A percentile compares a stretch with the other conserved stretches of the same genome.
phyloP scores from a whole-genome alignment of 2,888 invertebrate species.

The Nomada ruficornis region DNA sequence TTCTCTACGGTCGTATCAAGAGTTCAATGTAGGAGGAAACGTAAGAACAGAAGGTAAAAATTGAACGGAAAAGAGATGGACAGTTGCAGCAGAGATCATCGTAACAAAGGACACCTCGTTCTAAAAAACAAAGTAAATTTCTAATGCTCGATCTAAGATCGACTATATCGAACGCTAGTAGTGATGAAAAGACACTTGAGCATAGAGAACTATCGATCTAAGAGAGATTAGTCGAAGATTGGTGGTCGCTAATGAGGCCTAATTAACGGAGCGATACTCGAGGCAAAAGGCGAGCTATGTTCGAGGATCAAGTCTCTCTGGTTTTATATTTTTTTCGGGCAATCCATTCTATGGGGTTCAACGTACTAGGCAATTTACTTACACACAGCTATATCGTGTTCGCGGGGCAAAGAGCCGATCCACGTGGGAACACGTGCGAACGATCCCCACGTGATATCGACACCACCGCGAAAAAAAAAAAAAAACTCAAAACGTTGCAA shows the following conservation, averaged over 20 bases:
- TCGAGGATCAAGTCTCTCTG: conserved; percentile 54
- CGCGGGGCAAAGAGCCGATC: conserved; percentile 73
- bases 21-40: conserved; percentile 4
- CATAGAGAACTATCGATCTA: conserved; percentile 32
- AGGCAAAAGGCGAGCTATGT: conserved; percentile 71
- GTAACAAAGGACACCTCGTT: not conserved
- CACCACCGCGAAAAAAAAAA: conserved; percentile 68
- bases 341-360: conserved; percentile 47
- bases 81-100: conserved; percentile 7
- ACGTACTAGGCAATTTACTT: conserved; percentile 69
- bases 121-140: conserved; percentile 4
- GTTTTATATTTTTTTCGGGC: conserved; percentile 28
- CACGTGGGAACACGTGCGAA: conserved; percentile 60
- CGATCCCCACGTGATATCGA: conserved; percentile 66
- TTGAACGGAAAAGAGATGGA: not conserved
- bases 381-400: conserved; percentile 73
- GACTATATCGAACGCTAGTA: conserved; percentile 39
- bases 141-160: conserved; percentile 47
- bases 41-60: conserved; percentile 7
- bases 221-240: conserved; percentile 13
- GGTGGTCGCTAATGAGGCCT: conserved; percentile 24
- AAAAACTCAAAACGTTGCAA: conserved; percentile 71
- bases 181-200: conserved; percentile 1
- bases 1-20: conserved; percentile 18
- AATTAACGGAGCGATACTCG: conserved; percentile 48